Evolutionary conservation across 2,113 vertebrate species (phyloP).

Genomic region (Tragelaphus scriptus): DNA sequence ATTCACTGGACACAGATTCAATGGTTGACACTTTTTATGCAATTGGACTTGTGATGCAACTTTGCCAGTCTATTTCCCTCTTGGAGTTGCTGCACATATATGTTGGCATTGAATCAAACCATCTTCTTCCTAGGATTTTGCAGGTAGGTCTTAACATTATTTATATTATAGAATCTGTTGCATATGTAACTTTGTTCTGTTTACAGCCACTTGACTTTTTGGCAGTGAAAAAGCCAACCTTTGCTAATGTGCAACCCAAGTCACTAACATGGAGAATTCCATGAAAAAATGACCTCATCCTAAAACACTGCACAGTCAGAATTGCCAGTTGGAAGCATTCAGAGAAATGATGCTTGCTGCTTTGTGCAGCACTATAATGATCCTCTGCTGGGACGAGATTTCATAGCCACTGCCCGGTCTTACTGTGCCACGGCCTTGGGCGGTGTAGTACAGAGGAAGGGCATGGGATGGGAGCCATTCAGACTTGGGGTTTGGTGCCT

Average conservation of each 20-base stretch:
- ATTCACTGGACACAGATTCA: constrained; percentile 78
- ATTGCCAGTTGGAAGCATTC: background rate
- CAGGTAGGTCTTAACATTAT: constrained; percentile 80
- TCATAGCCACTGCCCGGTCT: background rate
- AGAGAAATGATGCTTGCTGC: background rate
- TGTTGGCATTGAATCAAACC: constrained; percentile 84
- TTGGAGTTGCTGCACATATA: constrained; percentile 92
- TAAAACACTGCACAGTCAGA: background rate
- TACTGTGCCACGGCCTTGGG: background rate
- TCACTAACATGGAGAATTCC: background rate
- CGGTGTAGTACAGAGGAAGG: background rate
- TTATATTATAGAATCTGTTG: background rate
- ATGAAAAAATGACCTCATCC: background rate
- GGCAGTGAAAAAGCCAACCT: background rate
- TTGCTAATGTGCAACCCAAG: background rate
- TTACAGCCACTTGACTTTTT: background rate
- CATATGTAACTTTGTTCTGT: background rate
- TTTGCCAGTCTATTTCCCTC: constrained; percentile 89
- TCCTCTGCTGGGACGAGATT: background rate
- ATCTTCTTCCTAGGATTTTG: constrained; percentile 86
- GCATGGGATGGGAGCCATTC: background rate
- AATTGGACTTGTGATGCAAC: constrained; percentile 90
- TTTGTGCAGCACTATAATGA: background rate
- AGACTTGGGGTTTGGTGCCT: background rate
- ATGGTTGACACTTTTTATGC: constrained; percentile 92